A percentile compares a stretch with the other conserved stretches of the same genome.
Conservation (phyloP, 2,888 invertebrate species). For the Diplolepis rosae region DNA sequence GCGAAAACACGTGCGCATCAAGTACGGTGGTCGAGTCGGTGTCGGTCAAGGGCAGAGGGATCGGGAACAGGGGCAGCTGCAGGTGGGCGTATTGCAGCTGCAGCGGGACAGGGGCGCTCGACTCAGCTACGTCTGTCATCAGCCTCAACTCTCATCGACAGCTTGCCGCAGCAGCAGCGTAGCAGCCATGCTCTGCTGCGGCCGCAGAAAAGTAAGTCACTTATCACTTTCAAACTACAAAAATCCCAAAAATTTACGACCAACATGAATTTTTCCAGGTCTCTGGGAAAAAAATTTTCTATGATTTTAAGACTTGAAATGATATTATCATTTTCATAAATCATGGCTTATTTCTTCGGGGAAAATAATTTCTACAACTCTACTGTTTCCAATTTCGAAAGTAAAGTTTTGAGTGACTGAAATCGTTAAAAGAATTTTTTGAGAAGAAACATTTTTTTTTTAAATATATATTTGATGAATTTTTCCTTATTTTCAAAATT, state of each 20-base stretch:
- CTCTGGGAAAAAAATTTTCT: too few relatives aligned
- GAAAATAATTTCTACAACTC: too few relatives aligned
- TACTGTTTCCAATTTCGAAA: too few relatives aligned
- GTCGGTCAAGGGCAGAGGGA: constrained; percentile 73
- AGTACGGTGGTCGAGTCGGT: constrained; percentile 74
- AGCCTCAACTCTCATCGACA: constrained; percentile 67
- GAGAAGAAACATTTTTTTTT: too few relatives aligned
- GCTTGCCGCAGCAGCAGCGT: constrained; percentile 79
- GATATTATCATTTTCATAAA: too few relatives aligned
- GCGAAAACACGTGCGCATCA: constrained; percentile 74
- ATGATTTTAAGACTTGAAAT: too few relatives aligned
- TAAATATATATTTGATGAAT: too few relatives aligned
- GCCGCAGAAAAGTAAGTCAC: constrained; percentile 90
- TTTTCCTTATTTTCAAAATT: too few relatives aligned
- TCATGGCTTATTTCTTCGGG: too few relatives aligned
- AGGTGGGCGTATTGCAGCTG: constrained; percentile 73
- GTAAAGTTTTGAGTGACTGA: too few relatives aligned
- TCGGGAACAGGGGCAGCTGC: constrained; percentile 66
- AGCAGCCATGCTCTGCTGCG: constrained; percentile 97
- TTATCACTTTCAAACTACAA: background rate
- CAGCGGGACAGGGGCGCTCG: constrained; percentile 67
- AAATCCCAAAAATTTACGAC: background rate
- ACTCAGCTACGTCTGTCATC: constrained; percentile 69
- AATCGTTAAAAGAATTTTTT: too few relatives aligned
- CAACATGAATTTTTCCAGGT: too few relatives aligned